Conservation (phyloP, 2,888 invertebrate species). For the Rhagonycha fulva region DNA sequence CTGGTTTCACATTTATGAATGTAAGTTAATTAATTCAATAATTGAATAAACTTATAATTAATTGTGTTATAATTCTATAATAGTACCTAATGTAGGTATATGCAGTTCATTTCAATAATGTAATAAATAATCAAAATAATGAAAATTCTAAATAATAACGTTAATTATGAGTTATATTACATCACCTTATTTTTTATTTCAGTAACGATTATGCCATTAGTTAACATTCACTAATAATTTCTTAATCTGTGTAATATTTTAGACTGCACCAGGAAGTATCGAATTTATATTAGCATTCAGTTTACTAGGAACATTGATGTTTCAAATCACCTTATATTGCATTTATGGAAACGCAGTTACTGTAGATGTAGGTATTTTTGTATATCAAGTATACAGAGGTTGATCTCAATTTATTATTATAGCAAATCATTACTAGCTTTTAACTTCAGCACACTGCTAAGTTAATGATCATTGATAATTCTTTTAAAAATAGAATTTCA, state of each 20-base stretch:
- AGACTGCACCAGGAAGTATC: slow-evolving; percentile 6
- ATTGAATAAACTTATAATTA: neutral
- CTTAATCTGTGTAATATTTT: neutral
- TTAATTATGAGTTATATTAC: too few relatives aligned
- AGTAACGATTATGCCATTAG: neutral
- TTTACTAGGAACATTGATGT: slow-evolving; percentile 35
- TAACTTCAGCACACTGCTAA: neutral
- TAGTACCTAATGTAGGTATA: too few relatives aligned
- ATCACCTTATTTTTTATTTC: neutral
- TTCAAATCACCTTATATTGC: slow-evolving; percentile 40
- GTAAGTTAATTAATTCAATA: slow-evolving; percentile 26
- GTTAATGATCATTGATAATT: too few relatives aligned
- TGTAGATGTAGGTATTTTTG: slow-evolving; percentile 34
- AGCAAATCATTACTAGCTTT: neutral
- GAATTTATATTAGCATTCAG: slow-evolving; percentile 17
- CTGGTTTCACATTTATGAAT: slow-evolving; percentile 38
- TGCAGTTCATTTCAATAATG: too few relatives aligned
- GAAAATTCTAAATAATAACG: neutral
- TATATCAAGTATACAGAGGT: neutral
- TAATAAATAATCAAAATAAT: too few relatives aligned
- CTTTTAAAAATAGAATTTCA: too few relatives aligned
- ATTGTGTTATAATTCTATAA: too few relatives aligned
- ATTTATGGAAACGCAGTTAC: slow-evolving; percentile 43
- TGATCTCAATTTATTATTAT: neutral
- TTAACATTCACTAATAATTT: neutral